Percentiles rank a stretch among this genome's conserved stretches.
Conservation (phyloP, 2,888 invertebrate species). For the Nomada lathburiana region DNA sequence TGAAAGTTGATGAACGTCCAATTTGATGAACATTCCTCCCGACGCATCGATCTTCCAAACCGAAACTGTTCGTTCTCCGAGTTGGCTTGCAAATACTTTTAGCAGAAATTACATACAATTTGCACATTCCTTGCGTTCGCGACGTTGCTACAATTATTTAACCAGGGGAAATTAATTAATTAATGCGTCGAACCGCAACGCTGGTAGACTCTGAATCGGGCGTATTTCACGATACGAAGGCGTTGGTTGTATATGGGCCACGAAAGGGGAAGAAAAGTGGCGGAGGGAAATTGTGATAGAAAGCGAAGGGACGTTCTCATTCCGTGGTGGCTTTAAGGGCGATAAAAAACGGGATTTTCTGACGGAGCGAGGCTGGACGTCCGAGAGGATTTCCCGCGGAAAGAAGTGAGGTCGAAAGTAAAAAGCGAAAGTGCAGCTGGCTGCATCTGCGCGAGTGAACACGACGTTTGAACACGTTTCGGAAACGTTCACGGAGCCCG, state of each 20-base stretch:
- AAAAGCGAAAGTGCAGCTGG: constrained; percentile 28
- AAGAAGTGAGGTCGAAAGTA: background rate
- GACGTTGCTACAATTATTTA: too few relatives aligned
- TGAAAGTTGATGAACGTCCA: constrained; percentile 73
- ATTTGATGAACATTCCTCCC: background rate
- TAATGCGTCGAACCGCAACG: background rate
- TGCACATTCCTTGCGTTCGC: background rate
- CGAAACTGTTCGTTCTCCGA: background rate
- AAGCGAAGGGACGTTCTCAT: constrained; percentile 11
- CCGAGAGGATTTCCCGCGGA: background rate
- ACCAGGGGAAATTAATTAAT: background rate
- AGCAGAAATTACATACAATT: background rate
- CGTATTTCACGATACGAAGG: background rate
- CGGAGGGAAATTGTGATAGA: background rate
- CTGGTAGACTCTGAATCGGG: too few relatives aligned
- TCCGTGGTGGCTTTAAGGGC: constrained; percentile 17
- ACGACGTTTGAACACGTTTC: background rate
- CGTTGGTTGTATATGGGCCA: too few relatives aligned
- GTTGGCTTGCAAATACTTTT: background rate
- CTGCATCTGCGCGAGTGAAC: background rate
- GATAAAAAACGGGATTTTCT: constrained; percentile 44
- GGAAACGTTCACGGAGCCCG: background rate
- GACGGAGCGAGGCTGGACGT: background rate
- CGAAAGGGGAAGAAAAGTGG: too few relatives aligned
- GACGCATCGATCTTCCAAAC: background rate